phyloP scores from a whole-genome alignment of 2,113 vertebrate genomes.

The Cryptoleucopteryx plumbea region DNA sequence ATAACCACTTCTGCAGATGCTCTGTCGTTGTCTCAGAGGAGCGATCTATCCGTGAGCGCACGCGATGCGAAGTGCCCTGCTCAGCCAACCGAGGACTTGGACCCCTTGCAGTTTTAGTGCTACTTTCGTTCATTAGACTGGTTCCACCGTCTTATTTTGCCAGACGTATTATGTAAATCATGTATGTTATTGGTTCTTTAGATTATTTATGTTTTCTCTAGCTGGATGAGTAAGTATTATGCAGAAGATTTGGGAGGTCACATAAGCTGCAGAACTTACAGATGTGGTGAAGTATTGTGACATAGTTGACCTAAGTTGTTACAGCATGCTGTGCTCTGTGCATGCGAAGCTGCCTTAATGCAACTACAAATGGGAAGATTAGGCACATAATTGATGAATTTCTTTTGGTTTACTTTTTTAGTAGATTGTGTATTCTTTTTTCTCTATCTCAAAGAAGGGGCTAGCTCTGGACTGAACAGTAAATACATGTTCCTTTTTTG shows the following conservation, averaged over 20 bases:
- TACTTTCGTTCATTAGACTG: neutral
- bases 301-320: neutral
- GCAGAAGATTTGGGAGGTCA: neutral
- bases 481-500: neutral
- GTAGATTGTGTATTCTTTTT: neutral
- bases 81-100: rapidly evolving
- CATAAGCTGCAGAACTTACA: neutral
- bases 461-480: neutral
- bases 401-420: neutral
- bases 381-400: neutral
- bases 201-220: neutral
- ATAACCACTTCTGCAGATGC: neutral
- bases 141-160: neutral
- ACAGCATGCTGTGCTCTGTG: neutral
- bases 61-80: rapidly evolving
- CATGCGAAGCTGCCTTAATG: neutral
- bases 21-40: neutral
- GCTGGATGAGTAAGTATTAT: neutral
- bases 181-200: neutral
- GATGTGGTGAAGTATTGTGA: neutral
- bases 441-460: neutral
- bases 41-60: rapidly evolving
- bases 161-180: neutral
- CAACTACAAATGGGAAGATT: neutral
- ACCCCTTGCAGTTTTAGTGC: neutral